These are phyloP conservation scores for Rosalia funebris DNA, from an alignment of 2,888 invertebrate species.

Conservation along the genomic window DNA sequence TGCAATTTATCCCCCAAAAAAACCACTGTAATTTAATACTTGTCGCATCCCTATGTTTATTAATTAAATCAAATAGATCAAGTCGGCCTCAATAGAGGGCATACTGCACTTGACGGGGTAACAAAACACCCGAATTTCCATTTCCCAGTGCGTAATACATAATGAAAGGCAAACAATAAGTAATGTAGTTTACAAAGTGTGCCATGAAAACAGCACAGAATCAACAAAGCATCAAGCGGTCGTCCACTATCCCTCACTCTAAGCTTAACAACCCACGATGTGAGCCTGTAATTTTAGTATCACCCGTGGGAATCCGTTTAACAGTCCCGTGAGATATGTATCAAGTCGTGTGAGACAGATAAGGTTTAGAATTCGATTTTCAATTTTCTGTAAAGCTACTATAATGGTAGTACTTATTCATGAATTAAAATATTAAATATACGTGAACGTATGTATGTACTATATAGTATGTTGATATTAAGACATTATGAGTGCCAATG, in stretches of 20 bases:
- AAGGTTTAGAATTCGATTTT: background rate
- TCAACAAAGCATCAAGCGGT: conserved; percentile 30
- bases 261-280: background rate
- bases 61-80: conserved; percentile 19
- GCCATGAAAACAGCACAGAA: conserved; percentile 32
- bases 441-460: background rate
- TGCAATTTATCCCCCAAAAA: background rate
- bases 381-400: background rate
- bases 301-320: conserved; percentile 43
- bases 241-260: conserved; percentile 15
- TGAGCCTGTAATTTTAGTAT: conserved; percentile 29
- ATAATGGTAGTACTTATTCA: background rate
- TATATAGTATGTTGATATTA: background rate
- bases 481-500: too few species aligned
- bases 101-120: conserved; percentile 12
- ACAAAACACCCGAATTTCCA: conserved; percentile 22
- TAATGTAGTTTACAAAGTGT: conserved; percentile 24
- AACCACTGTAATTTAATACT: conserved; percentile 10
- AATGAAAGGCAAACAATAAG: conserved; percentile 16
- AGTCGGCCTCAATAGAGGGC: conserved; percentile 18
- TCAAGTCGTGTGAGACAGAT: conserved; percentile 17
- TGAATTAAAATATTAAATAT: background rate
- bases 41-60: conserved; percentile 11
- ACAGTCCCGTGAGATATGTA: conserved; percentile 40
- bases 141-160: conserved; percentile 9